Evolutionary conservation across 2,888 invertebrate genomes (phyloP), one percentile per base, ranked within the genome.

Genomic region (Drosophila subsilvestris): DNA sequence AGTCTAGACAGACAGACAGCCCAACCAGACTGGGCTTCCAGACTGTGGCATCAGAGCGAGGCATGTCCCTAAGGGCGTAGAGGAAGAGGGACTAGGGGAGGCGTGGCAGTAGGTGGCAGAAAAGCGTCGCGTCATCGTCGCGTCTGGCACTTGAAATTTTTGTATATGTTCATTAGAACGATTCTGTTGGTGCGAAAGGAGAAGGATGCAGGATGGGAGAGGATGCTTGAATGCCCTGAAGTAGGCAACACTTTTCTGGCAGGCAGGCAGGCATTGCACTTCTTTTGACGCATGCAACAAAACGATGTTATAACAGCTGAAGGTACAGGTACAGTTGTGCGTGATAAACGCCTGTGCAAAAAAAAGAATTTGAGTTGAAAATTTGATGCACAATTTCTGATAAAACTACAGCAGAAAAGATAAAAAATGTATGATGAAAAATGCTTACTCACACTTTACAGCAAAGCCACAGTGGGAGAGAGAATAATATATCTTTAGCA

Each of bases 61-160:
- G 22, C 18, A 25, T 43, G 12, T 73, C 61, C 67, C 69, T 53
- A 45, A 63, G 63, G 71, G 47, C 25, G 4, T 51, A 17, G 37
- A 47, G 37, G 45, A 42, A 27, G 22, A 37, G 54, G 22, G 61
- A n/a, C 71, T 44, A 49, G 56, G 37, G 29, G 45, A 42, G 63
- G 57, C 61, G 59, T 67, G 66, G 66, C 66, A 37, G 37, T 42
- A 62, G 66, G 68, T 50, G 66, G 68, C 62, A 73, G 20, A 45
- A 70, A 88, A 80, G 60, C 78, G 88, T 74, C 84, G 62, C 88
- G 88, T 84, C 86, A 89, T 85, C 77, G 89, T 87, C 88, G 86
- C 86, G 89, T 85, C 89, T 87, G 71, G 80, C 63, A 85, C 86
- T 89, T 89, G 74, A 67, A 70, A 69, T 66, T 72, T 63, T 70